Evolutionary conservation across 2,888 invertebrate genomes (phyloP).

Genomic region (Rhabditoides inermis): DNA sequence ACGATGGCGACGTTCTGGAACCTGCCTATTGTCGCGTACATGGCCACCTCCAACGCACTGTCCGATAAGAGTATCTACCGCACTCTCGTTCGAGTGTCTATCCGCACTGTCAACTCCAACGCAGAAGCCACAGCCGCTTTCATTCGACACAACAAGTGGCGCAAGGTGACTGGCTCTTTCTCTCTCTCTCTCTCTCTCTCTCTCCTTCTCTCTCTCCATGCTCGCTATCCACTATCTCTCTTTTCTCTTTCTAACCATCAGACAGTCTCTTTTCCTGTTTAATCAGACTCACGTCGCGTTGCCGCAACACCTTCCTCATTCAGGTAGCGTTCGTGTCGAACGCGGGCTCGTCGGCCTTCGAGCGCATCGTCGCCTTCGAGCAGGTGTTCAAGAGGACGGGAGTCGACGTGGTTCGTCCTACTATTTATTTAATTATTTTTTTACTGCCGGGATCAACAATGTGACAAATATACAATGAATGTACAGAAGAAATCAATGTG

Average conservation of each 20-base stretch:
- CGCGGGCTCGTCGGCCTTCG: constrained; percentile 21
- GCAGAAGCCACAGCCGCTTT: constrained; percentile 23
- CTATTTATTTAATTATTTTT: no score
- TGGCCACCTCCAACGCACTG: constrained; percentile 27
- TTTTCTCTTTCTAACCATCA: neutral
- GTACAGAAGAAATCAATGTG: no score
- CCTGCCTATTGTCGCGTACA: constrained; percentile 30
- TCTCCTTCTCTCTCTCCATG: neutral
- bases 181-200: constrained; percentile 1
- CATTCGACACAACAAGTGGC: constrained; percentile 18
- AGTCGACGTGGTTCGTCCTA: no score
- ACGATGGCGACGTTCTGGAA: constrained; percentile 36
- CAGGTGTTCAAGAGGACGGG: constrained; percentile 11
- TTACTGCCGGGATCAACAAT: no score
- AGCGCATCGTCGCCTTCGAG: constrained; percentile 24
- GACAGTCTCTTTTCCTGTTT: no score
- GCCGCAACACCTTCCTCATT: no score
- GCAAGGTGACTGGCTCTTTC: no score
- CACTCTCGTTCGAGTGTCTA: constrained; percentile 25
- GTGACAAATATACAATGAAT: no score
- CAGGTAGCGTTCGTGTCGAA: constrained; percentile 28
- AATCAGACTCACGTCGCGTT: no score
- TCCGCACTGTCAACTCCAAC: constrained; percentile 17
- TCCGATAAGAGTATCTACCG: constrained; percentile 41
- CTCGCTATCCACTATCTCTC: neutral